phyloP scores from a whole-genome alignment of 64 coral and sea anemone species.

The Acropora yongei region DNA sequence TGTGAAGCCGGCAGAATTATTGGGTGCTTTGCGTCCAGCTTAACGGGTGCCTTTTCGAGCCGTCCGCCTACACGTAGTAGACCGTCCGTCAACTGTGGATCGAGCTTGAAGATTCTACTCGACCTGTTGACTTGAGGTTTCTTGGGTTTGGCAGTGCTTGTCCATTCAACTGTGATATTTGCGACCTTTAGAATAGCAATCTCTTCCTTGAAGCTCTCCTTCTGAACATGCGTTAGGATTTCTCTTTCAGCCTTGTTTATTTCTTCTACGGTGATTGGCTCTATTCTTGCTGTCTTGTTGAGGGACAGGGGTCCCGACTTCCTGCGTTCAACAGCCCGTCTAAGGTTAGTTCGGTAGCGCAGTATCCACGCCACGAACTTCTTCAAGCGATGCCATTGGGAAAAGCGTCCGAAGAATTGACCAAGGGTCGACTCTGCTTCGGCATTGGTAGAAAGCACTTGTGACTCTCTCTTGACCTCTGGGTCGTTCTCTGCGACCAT shows the following conservation, averaged over 20 bases:
- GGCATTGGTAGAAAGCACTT: not conserved
- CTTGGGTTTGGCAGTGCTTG: not conserved
- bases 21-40: slow-evolving; percentile 23
- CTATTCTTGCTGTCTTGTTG: not conserved
- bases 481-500: too few relatives aligned
- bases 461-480: too few relatives aligned
- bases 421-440: not conserved
- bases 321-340: too few relatives aligned
- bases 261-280: not conserved
- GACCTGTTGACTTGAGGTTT: slow-evolving; percentile 19
- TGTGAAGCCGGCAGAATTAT: slow-evolving; percentile 36
- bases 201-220: too few relatives aligned
- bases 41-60: not conserved
- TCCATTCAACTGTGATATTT: too few relatives aligned
- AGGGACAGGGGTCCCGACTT: not conserved
- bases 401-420: slow-evolving; percentile 10
- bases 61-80: slow-evolving; percentile 52
- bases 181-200: not conserved
- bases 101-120: slow-evolving; percentile 29
- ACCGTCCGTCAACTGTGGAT: slow-evolving; percentile 25
- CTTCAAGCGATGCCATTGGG: not conserved
- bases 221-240: too few relatives aligned
- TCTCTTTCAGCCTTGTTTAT: too few relatives aligned
- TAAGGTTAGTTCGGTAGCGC: too few relatives aligned
- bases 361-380: too few relatives aligned